Evolutionary conservation across 2,888 invertebrate genomes (phyloP), one percentile per base, ranked within the genome.

Genomic region (Arge pagana): DNA sequence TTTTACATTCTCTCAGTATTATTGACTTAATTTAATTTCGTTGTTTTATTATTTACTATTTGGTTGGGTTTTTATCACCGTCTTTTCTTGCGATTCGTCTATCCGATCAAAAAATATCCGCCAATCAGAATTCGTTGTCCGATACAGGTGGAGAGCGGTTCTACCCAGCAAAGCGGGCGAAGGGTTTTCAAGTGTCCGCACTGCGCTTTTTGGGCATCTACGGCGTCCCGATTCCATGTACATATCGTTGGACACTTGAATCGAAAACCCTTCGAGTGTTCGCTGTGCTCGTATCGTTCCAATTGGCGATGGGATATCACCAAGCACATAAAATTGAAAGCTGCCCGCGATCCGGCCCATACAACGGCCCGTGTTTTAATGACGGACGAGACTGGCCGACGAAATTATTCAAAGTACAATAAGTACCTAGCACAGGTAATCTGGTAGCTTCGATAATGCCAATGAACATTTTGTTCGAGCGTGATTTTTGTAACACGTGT

Each of bases 301-400:
- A 96, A 96, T 73, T 96, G 96, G 95, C 85, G 95, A 59, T 96
- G 95, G 92, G 96, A 96, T 78, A 93, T 96, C 55, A 93, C 93
- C 19, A 93, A 96, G 76, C 97, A 97, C 76, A 95, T 96, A 59
- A 89, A 93, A 68, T 80, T 94, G 65, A 94, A 93, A 80, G 89
- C 90, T 5, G 89, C 89, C 16, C 83, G 92, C 58, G 93, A 93
- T 78, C 87, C 88, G 43, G 86, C 86, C 41, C 94, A 94, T 76
- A 85, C 86, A 65, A 84, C 83, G 56, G 90, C 89, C 42, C 87
- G 88, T 77, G 92, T 94, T 36, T 80, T 94, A 50, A 90, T 94
- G 88, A 93, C 92, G 42, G 93, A 94, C 72, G 93, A 93, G 78
- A 91, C 93, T 30, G 94, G 94, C 6, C 82, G 93, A 57, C 83